Evolutionary conservation across 2,113 vertebrate genomes (phyloP).

Genomic region (Larimichthys polyactis): DNA sequence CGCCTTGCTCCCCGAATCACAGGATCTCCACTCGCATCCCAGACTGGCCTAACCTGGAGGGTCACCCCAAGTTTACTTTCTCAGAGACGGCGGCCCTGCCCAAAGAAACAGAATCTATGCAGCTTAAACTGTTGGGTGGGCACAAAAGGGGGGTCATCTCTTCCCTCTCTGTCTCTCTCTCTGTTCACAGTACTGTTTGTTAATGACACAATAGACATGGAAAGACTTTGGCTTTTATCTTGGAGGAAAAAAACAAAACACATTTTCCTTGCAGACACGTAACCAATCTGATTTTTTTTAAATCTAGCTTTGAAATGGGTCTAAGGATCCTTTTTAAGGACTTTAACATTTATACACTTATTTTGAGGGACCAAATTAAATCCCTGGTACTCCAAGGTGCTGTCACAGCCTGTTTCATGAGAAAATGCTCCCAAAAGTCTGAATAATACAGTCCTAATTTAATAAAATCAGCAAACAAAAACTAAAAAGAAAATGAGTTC

Average conservation of each 20-base stretch:
- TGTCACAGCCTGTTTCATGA: background rate
- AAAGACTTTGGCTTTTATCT: constrained; percentile 58
- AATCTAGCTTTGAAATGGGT: constrained; percentile 14
- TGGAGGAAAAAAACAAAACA: constrained; percentile 38
- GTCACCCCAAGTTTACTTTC: constrained; percentile 91
- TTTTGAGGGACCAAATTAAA: constrained; percentile 20
- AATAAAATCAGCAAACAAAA: background rate
- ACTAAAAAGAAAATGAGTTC: background rate
- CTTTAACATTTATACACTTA: background rate
- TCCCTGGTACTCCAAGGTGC: background rate
- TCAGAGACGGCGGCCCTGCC: constrained; percentile 82
- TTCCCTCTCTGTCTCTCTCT: constrained; percentile 48
- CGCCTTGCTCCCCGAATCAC: constrained; percentile 70
- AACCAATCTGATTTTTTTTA: constrained; percentile 48
- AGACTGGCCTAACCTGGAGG: constrained; percentile 87
- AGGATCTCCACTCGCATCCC: constrained; percentile 77
- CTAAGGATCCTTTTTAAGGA: background rate
- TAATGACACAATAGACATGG: constrained; percentile 67
- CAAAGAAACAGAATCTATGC: constrained; percentile 87
- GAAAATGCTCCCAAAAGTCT: background rate
- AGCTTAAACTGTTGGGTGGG: constrained; percentile 84
- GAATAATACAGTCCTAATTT: background rate
- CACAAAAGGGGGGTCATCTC: constrained; percentile 77
- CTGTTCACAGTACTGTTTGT: constrained; percentile 68
- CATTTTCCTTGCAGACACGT: constrained; percentile 47